Conservation (phyloP, 2,797 vertebrate species). For the Hirundo rustica region DNA sequence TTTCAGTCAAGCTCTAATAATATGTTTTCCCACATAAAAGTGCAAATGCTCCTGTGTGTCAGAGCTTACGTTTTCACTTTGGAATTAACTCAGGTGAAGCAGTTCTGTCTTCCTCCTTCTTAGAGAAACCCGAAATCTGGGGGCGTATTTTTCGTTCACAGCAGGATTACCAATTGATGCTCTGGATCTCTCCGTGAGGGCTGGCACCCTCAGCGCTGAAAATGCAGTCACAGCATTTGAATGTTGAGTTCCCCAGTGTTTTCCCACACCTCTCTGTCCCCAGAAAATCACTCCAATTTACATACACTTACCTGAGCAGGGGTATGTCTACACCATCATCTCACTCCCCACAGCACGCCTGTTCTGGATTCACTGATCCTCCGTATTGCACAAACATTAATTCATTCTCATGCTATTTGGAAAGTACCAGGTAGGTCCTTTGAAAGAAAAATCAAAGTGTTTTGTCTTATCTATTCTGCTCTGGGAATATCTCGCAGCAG, state of each 20-base stretch:
- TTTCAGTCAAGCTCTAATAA: constrained; percentile 33
- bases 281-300: not conserved
- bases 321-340: not conserved
- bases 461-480: not conserved
- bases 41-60: not conserved
- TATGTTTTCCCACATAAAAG: constrained; percentile 38
- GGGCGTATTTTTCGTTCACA: not conserved
- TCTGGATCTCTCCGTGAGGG: not conserved
- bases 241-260: not conserved
- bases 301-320: not conserved
- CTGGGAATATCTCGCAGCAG: not conserved
- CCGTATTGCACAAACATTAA: not conserved
- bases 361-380: not conserved
- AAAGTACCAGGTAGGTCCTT: not conserved
- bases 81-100: constrained; percentile 18
- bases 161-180: not conserved
- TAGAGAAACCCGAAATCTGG: not conserved
- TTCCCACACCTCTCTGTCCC: not conserved
- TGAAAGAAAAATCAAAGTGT: not conserved
- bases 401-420: not conserved
- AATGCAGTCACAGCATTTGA: not conserved
- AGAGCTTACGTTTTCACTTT: not conserved
- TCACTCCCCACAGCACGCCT: not conserved
- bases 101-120: not conserved
- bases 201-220: not conserved